phyloP scores from a whole-genome alignment of 1,140 invertebrate species.

The Camponotus pennsylvanicus region DNA sequence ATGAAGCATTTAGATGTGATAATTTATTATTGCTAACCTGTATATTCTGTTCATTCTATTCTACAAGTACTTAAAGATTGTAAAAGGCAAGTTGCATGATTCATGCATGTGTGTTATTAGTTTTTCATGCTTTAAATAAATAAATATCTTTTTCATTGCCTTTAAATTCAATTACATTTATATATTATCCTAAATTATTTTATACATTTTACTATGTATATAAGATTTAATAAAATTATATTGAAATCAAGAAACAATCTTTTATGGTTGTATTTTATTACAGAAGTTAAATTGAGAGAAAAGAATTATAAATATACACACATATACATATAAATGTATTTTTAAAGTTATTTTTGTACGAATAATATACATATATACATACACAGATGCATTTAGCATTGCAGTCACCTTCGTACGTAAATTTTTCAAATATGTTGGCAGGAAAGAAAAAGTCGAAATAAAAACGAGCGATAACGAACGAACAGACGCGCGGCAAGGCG shows the following conservation, averaged over 20 bases:
- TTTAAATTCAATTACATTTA: neutral
- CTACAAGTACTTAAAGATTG: neutral
- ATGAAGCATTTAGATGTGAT: constrained; percentile 25
- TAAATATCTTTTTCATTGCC: neutral
- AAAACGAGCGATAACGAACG: constrained; percentile 58
- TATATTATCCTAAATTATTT: neutral
- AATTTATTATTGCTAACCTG: neutral
- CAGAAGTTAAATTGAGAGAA: neutral
- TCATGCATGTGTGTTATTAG: neutral
- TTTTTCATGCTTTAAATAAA: neutral
- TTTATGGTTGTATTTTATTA: neutral
- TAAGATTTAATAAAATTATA: too few relatives aligned
- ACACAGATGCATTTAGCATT: constrained; percentile 26
- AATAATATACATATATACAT: neutral
- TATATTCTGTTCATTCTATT: neutral
- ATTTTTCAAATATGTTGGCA: constrained; percentile 63
- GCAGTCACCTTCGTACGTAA: constrained; percentile 26
- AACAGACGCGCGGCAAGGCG: constrained; percentile 48
- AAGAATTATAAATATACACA: neutral
- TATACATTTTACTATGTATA: too few relatives aligned
- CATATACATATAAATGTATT: neutral
- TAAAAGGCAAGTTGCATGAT: neutral
- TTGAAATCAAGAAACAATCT: too few relatives aligned
- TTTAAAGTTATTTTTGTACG: constrained; percentile 31
- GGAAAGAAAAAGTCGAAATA: constrained; percentile 30